Conservation (phyloP, 2,888 invertebrate species). For the Chaetoderma sp. region DNA sequence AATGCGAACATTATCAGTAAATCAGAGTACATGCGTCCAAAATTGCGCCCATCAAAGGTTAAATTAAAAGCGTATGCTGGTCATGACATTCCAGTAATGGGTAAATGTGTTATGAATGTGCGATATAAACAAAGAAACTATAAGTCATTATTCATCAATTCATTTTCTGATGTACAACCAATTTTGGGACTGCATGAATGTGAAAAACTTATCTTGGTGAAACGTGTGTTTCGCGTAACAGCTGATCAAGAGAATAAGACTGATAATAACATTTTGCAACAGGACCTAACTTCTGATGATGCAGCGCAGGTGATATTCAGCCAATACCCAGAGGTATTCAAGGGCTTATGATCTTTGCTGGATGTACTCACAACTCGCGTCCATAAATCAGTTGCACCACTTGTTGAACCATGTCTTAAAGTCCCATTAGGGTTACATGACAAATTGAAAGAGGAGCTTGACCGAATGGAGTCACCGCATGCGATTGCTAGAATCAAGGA, state of each 20-base stretch:
- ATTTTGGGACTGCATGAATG: background rate
- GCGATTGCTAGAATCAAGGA: constrained; percentile 37
- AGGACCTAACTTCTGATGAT: too few relatives aligned
- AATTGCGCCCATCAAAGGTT: too few relatives aligned
- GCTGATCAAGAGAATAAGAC: too few relatives aligned
- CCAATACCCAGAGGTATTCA: constrained; percentile 17
- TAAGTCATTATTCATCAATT: background rate
- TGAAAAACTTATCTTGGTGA: background rate
- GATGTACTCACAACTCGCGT: constrained; percentile 28
- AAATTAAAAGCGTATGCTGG: background rate
- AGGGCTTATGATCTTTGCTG: constrained; percentile 36
- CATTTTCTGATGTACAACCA: background rate
- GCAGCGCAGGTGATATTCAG: too few relatives aligned
- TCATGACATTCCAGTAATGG: background rate
- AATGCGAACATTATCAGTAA: too few relatives aligned
- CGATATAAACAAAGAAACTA: background rate
- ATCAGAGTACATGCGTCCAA: too few relatives aligned
- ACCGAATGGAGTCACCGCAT: constrained; percentile 23
- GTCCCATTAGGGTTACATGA: constrained; percentile 32
- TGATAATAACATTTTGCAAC: too few relatives aligned
- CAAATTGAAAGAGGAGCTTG: constrained; percentile 34
- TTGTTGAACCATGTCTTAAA: constrained; percentile 34
- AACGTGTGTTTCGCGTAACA: constrained; percentile 15
- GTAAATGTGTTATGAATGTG: background rate
- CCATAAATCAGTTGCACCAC: constrained; percentile 30